A percentile compares a stretch with the other conserved stretches of the same genome.
Evolutionary conservation across 2,113 vertebrate genomes (phyloP).

Genomic region (Corvus moneduloides): DNA sequence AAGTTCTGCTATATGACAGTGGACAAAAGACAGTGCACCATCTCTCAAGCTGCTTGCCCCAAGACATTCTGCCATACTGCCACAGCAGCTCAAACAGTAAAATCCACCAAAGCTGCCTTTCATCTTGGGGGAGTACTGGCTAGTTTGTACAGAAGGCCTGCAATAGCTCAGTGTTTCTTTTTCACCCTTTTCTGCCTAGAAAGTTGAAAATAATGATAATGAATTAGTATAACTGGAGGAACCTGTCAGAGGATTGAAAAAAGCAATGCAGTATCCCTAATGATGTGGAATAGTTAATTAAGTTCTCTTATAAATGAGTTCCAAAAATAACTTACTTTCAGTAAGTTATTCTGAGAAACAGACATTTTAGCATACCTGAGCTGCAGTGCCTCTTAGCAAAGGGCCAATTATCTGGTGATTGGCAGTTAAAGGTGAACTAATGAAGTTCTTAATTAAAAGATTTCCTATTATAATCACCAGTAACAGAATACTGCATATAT

Average conservation of each 20-base stretch:
- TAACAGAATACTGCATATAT: slow-evolving; percentile 43
- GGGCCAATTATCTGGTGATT: slow-evolving; percentile 50
- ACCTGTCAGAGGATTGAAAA: slow-evolving; percentile 57
- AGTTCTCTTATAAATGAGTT: slow-evolving; percentile 47
- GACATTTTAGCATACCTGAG: slow-evolving; percentile 51
- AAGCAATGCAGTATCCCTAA: slow-evolving; percentile 52
- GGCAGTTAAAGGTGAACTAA: slow-evolving; percentile 60
- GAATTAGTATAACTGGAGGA: slow-evolving; percentile 59
- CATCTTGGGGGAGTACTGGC: neutral
- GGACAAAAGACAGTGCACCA: neutral
- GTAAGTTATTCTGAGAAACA: slow-evolving; percentile 48
- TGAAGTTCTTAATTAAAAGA: slow-evolving; percentile 66
- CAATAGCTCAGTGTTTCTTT: slow-evolving; percentile 33
- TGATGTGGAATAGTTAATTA: slow-evolving; percentile 61
- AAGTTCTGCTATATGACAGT: neutral
- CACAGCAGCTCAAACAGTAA: slow-evolving; percentile 22
- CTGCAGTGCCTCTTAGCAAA: slow-evolving; percentile 36
- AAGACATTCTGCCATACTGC: neutral
- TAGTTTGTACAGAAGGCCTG: neutral
- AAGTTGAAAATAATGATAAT: slow-evolving; percentile 60
- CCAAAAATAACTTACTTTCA: slow-evolving; percentile 59
- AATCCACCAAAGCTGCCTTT: slow-evolving; percentile 50
- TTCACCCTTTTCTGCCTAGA: slow-evolving; percentile 45
- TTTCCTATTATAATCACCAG: slow-evolving; percentile 48
- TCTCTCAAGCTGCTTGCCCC: neutral